Conservation (phyloP, 2,888 invertebrate genomes). For the Andricus curvator region DNA sequence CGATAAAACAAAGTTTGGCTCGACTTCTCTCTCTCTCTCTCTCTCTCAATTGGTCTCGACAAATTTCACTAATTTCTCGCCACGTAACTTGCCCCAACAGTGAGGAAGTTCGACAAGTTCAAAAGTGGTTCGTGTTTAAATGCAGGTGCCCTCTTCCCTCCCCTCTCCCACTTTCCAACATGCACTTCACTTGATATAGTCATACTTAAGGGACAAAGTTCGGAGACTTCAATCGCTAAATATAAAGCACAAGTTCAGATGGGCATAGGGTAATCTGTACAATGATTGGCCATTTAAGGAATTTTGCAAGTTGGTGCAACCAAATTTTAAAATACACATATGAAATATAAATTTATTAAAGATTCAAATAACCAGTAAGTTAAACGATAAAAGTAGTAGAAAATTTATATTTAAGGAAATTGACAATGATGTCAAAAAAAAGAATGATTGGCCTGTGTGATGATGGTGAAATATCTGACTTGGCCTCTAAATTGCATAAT, state of each 20-base stretch:
- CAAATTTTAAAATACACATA: too few species aligned
- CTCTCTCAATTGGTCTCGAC: neutral
- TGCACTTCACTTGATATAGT: slow-evolving; percentile 10
- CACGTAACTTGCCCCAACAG: slow-evolving; percentile 15
- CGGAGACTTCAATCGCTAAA: slow-evolving; percentile 6
- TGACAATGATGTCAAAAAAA: too few species aligned
- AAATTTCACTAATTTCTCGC: slow-evolving; percentile 30
- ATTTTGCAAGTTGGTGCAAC: too few species aligned
- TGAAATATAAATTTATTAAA: too few species aligned
- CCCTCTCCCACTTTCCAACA: slow-evolving; percentile 4
- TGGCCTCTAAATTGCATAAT: too few species aligned
- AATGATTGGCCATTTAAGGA: too few species aligned
- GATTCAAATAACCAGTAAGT: too few species aligned
- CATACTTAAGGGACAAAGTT: slow-evolving; percentile 5
- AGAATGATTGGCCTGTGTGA: too few species aligned
- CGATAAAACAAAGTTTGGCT: neutral
- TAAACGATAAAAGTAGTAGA: too few species aligned
- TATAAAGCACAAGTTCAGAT: slow-evolving; percentile 12
- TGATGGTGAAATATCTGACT: too few species aligned
- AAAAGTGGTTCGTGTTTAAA: slow-evolving; percentile 31
- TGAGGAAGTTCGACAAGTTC: slow-evolving; percentile 29
- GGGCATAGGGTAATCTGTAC: neutral
- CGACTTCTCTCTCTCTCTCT: neutral
- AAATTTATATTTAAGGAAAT: too few species aligned
- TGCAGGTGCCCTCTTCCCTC: neutral